phyloP scores from a whole-genome alignment of 2,797 vertebrate genomes.

The Manis javanica region DNA sequence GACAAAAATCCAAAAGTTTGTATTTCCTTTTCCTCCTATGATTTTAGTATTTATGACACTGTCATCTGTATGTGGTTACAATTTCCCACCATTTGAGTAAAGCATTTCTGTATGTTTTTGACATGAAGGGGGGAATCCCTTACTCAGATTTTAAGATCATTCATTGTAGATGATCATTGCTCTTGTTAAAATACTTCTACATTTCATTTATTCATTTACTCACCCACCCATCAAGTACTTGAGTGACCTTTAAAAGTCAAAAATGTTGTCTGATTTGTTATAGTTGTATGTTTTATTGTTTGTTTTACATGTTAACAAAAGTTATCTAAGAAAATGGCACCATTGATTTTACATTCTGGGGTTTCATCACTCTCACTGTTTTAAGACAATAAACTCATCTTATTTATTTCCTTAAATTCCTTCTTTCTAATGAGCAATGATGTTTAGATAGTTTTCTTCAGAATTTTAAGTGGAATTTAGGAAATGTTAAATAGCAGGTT shows the following conservation, averaged over 20 bases:
- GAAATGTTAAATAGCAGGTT: not conserved
- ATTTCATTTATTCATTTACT: not conserved
- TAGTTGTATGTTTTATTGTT: not conserved
- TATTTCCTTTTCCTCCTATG: not conserved
- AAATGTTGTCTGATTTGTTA: not conserved
- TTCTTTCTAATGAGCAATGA: not conserved
- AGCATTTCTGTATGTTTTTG: not conserved
- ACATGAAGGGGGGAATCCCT: not conserved
- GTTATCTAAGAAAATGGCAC: not conserved
- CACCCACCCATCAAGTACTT: not conserved
- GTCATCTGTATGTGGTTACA: not conserved
- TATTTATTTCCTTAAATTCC: not conserved
- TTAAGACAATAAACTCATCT: not conserved
- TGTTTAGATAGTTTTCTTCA: not conserved
- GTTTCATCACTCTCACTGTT: not conserved
- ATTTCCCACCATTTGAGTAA: not conserved
- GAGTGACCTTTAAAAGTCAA: not conserved
- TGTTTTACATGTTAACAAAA: not conserved
- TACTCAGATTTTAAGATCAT: not conserved
- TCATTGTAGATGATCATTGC: not conserved
- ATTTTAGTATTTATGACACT: not conserved
- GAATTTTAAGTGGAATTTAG: conserved; percentile 32
- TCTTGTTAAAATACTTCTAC: not conserved
- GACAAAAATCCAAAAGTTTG: not conserved
- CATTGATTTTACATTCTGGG: not conserved